Evolutionary conservation across 2,888 invertebrate genomes (phyloP).

Genomic region (Noctua janthe): DNA sequence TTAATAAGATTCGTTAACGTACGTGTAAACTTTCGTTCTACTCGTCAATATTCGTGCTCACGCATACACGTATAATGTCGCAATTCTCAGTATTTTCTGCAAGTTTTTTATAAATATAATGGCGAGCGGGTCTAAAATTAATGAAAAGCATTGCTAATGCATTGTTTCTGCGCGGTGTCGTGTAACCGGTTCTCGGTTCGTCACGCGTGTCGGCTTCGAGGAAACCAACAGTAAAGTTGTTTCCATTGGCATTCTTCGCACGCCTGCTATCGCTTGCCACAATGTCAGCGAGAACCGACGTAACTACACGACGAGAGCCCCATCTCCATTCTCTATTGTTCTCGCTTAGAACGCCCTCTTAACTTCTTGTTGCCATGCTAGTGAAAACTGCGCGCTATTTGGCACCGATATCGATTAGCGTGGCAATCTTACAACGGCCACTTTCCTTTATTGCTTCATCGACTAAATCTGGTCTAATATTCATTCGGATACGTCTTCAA

Average conservation of each 20-base stretch:
- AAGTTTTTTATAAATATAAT: constrained; percentile 77
- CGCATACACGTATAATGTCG: constrained; percentile 65
- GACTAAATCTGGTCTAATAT: constrained; percentile 72
- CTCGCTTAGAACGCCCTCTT: constrained; percentile 66
- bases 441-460: constrained; percentile 78
- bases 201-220: constrained; percentile 86
- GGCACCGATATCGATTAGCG: constrained; percentile 70
- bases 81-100: constrained; percentile 67
- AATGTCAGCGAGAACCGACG: constrained; percentile 75
- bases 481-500: constrained; percentile 74
- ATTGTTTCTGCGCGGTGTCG: constrained; percentile 85
- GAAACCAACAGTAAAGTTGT: constrained; percentile 87
- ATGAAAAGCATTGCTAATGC: constrained; percentile 84
- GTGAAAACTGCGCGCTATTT: constrained; percentile 76
- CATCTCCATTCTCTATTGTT: constrained; percentile 80
- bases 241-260: constrained; percentile 86
- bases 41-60: constrained; percentile 67
- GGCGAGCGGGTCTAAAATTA: constrained; percentile 77
- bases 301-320: constrained; percentile 72
- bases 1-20: constrained; percentile 67
- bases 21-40: constrained; percentile 72
- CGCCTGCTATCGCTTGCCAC: constrained; percentile 77
- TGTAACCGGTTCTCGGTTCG: constrained; percentile 84
- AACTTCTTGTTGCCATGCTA: constrained; percentile 73
- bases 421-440: constrained; percentile 71